Conservation (phyloP, 2,113 vertebrate species). For the Murina feae region DNA sequence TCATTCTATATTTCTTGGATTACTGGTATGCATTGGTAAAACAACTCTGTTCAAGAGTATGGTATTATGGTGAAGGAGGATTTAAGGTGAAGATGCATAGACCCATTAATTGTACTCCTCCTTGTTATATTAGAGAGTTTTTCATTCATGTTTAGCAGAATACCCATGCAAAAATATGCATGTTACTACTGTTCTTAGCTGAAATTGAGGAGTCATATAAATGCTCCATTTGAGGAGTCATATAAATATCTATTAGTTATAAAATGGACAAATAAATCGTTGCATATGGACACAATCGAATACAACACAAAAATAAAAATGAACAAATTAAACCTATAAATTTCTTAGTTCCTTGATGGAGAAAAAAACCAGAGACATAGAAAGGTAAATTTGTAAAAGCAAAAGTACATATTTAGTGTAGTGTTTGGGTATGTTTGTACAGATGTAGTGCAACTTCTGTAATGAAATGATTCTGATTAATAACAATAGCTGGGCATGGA, state of each 20-base stretch:
- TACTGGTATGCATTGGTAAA: background rate
- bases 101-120: background rate
- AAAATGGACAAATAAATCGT: too few relatives aligned
- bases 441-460: background rate
- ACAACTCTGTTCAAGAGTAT: background rate
- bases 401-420: background rate
- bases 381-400: background rate
- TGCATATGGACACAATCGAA: background rate
- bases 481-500: background rate
- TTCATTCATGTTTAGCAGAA: background rate
- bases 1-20: background rate
- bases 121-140: background rate
- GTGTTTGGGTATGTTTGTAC: background rate
- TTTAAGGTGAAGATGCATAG: background rate
- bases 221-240: background rate
- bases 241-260: background rate
- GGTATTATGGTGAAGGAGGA: background rate
- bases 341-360: background rate
- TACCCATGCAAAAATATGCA: background rate
- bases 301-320: background rate
- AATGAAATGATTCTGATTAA: background rate
- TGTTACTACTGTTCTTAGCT: background rate
- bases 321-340: background rate
- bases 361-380: background rate
- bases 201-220: background rate